A percentile compares a stretch with the other conserved stretches of the same genome.
Evolutionary conservation across 1,140 invertebrate species (phyloP).

Genomic region (Zelostemma sp.): DNA sequence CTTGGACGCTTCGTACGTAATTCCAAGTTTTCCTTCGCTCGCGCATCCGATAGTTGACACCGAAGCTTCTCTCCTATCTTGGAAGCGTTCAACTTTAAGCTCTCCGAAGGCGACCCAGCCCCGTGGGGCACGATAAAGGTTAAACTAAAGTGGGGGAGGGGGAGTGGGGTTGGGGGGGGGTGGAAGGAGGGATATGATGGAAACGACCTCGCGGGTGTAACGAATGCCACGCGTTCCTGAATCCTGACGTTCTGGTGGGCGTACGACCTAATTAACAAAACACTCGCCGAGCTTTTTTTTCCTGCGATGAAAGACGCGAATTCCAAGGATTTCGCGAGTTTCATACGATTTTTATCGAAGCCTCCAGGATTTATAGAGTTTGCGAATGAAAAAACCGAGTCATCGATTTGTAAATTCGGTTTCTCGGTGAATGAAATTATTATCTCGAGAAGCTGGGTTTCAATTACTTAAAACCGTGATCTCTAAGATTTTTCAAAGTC

Average conservation of each 20-base stretch:
- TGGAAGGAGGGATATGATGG: conserved; percentile 15
- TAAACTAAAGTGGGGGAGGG: conserved; percentile 23
- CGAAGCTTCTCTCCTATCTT: conserved; percentile 8
- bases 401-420: too few relatives aligned
- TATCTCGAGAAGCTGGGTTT: too few relatives aligned
- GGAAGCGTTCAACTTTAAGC: conserved; percentile 30
- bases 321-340: too few relatives aligned
- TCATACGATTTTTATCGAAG: too few relatives aligned
- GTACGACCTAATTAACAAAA: conserved; percentile 67
- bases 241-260: conserved; percentile 56
- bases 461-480: too few relatives aligned
- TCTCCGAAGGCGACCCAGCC: conserved; percentile 21
- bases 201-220: conserved; percentile 52
- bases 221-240: conserved; percentile 63
- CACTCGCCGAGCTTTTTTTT: conserved; percentile 53
- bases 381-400: too few relatives aligned
- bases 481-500: too few relatives aligned
- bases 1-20: too few relatives aligned
- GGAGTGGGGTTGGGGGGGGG: background rate
- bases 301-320: too few relatives aligned
- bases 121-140: conserved; percentile 39
- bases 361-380: too few relatives aligned
- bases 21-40: conserved; percentile 23
- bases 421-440: too few relatives aligned
- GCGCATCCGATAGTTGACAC: conserved; percentile 26